Conservation (phyloP, 2,113 vertebrate genomes). For the Turdus rufiventris region DNA sequence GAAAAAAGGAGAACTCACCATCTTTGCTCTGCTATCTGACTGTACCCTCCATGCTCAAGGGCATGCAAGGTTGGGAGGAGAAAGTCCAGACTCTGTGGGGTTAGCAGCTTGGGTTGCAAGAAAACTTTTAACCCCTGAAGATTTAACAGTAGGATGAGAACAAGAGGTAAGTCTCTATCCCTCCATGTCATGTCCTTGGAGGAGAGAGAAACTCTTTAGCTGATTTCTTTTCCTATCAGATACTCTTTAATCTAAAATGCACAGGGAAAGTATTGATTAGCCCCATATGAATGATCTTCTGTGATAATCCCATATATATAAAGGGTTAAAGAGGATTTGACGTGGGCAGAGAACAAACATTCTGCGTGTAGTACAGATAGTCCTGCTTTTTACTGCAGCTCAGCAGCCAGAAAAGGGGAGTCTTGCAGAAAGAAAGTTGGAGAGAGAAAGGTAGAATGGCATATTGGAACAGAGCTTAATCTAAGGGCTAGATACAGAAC, state of each 20-base stretch:
- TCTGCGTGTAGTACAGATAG: neutral
- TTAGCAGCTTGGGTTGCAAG: neutral
- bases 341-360: neutral
- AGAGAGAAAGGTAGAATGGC: neutral
- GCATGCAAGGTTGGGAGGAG: constrained; percentile 2
- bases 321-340: neutral
- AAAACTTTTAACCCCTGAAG: neutral
- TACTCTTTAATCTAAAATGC: neutral
- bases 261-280: neutral
- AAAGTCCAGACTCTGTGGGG: neutral
- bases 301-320: neutral
- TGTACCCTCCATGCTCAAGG: neutral
- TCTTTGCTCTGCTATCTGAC: constrained; percentile 59
- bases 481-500: neutral
- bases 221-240: neutral
- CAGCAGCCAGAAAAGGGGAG: neutral
- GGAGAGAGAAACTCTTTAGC: neutral
- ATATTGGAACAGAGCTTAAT: neutral
- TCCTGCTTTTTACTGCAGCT: neutral
- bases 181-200: neutral
- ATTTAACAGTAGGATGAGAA: neutral
- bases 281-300: neutral
- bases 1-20: neutral
- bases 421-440: neutral
- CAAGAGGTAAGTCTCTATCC: neutral